phyloP scores from a whole-genome alignment of 2,797 vertebrate genomes.

The Phoebastria nigripes region DNA sequence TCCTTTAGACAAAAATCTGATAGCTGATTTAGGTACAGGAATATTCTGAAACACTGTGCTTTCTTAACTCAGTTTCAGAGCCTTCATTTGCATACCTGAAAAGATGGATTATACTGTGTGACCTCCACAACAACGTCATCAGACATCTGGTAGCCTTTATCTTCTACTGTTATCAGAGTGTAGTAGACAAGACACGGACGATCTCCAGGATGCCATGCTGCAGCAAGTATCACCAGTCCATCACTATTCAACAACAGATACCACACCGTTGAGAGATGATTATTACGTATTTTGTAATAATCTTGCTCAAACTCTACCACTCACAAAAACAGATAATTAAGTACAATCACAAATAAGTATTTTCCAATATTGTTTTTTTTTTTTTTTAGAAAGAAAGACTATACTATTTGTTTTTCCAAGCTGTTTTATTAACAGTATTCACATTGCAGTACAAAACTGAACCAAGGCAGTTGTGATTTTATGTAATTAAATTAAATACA shows the following conservation, averaged over 20 bases:
- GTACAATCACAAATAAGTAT: not conserved
- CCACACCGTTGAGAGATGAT: not conserved
- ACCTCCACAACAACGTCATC: conserved; percentile 88
- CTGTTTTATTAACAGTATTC: not conserved
- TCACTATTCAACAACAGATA: conserved; percentile 70
- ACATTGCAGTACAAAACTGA: not conserved
- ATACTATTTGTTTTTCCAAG: not conserved
- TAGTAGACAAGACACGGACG: conserved; percentile 88
- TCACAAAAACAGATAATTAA: not conserved
- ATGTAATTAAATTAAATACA: not conserved
- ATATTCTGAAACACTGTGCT: not conserved
- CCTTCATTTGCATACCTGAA: conserved; percentile 78
- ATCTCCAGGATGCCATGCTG: conserved; percentile 89
- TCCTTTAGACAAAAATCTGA: not conserved
- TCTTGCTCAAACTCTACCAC: not conserved
- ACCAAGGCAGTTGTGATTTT: not conserved
- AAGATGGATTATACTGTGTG: conserved; percentile 87
- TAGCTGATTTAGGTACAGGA: not conserved
- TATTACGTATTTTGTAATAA: not conserved
- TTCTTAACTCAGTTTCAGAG: not conserved
- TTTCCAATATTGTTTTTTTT: not conserved
- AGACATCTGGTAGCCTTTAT: conserved; percentile 76
- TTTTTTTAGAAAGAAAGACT: not conserved
- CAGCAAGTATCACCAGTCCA: conserved; percentile 88
- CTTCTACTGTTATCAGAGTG: conserved; percentile 87